Evolutionary conservation across 2,113 vertebrate species (phyloP).

Genomic region (Gadus macrocephalus): DNA sequence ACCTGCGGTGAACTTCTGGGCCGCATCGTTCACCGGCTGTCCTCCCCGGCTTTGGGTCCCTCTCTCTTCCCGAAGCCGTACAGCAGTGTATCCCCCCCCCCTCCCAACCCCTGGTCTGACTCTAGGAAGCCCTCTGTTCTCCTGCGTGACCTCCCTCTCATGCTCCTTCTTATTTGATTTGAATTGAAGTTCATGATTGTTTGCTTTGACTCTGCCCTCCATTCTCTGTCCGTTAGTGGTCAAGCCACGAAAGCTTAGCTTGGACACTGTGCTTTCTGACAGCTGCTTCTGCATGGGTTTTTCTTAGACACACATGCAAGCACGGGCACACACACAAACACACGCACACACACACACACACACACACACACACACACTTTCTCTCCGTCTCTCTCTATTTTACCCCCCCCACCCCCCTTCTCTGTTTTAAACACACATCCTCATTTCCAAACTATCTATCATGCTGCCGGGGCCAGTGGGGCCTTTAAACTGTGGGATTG

Average conservation of each 20-base stretch:
- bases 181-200: slow-evolving; percentile 9
- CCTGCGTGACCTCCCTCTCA: too few relatives aligned
- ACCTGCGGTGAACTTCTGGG: too few relatives aligned
- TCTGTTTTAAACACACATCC: slow-evolving; percentile 75
- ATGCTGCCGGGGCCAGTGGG: slow-evolving; percentile 77
- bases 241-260: slow-evolving; percentile 64
- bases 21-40: too few relatives aligned
- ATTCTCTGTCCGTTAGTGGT: slow-evolving; percentile 38
- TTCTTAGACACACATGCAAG: slow-evolving; percentile 2
- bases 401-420: slow-evolving; percentile 15
- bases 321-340: too few relatives aligned
- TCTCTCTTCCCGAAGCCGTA: slow-evolving; percentile 26
- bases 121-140: too few relatives aligned
- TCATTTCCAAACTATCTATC: slow-evolving; percentile 83
- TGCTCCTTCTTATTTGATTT: slow-evolving; percentile 25
- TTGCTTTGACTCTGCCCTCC: slow-evolving; percentile 9
- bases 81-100: slow-evolving; percentile 12
- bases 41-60: too few relatives aligned
- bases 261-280: slow-evolving; percentile 66
- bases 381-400: slow-evolving; percentile 20
- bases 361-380: not conserved
- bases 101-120: not conserved
- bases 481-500: slow-evolving; percentile 82
- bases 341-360: too few relatives aligned
- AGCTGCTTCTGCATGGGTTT: slow-evolving; percentile 64